These are phyloP conservation scores for Athripsodes cinereus DNA, from an alignment of 2,888 invertebrate genomes.

Conservation along the genomic window DNA sequence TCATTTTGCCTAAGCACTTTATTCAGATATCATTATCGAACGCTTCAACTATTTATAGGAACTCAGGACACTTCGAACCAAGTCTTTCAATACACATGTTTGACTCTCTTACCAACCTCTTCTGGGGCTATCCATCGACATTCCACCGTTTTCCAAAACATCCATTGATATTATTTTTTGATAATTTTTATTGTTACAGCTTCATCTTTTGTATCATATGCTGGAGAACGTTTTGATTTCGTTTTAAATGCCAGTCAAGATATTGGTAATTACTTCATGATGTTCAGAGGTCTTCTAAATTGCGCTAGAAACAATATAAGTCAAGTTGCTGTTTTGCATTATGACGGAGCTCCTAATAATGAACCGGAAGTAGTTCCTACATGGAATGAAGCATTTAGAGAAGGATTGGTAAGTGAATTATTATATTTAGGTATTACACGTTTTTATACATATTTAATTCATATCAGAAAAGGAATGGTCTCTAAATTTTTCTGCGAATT, in stretches of 20 bases:
- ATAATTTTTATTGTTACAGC: slow-evolving; percentile 36
- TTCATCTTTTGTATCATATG: slow-evolving; percentile 68
- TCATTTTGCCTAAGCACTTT: no score
- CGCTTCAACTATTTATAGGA: no score
- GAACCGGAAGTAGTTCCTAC: slow-evolving; percentile 55
- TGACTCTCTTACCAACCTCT: no score
- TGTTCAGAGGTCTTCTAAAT: slow-evolving; percentile 80
- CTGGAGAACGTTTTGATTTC: slow-evolving; percentile 86
- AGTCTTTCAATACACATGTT: no score
- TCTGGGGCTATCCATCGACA: not conserved
- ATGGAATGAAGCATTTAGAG: slow-evolving; percentile 57
- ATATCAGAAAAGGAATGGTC: no score
- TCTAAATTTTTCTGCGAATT: no score
- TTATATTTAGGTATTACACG: no score
- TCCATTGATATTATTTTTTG: not conserved
- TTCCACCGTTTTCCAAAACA: not conserved
- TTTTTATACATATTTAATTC: no score
- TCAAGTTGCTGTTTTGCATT: slow-evolving; percentile 61
- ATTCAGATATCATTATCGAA: no score
- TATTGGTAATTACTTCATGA: slow-evolving; percentile 71
- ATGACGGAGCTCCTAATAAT: slow-evolving; percentile 56
- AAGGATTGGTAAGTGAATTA: slow-evolving; percentile 51
- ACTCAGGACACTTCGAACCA: no score
- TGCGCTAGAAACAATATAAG: slow-evolving; percentile 68
- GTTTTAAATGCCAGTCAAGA: slow-evolving; percentile 68